Base-by-base conservation (phyloP, 2,888 invertebrate species). In the Prosopocoilus inquinatus region DNA sequence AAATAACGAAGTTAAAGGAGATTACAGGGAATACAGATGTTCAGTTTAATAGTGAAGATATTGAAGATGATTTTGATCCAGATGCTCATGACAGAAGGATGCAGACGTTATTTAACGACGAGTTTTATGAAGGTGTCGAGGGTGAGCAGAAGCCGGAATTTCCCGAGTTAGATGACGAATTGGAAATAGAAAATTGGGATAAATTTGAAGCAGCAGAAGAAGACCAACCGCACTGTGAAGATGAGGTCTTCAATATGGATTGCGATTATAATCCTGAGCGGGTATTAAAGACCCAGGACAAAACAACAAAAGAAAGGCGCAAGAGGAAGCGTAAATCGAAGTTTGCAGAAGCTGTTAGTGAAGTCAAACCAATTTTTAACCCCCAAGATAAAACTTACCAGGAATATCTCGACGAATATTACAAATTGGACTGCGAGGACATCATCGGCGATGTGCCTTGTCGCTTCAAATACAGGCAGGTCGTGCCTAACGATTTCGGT, bases 371-470 rank as follows among this genome's bases (percentile, higher is more conserved):
- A 0, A 81, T 84, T 50, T 96, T 90, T 76, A 84, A 96, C 75
- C 93, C 96, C 0, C 81, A 86, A 55, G 84, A 89, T 58, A 81
- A 81, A 68, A 88, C 88, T 0, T 96, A 93, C 75, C 85, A 88
- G 33, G 83, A 95, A 66, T 96, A 96, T 71, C 86, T 96, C 72
- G 94, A 97, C 68, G 96, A 97, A 75, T 97, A 96, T 75, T 97
- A 97, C 72, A 87, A 90, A 68, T 80, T 97, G 72, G 94, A 97
- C 75, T 98, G 91, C 74, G 98, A 98, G 72, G 98, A 99, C 75
- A 85, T 97, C 48, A 89, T 98, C 47, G 96, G 88, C 0, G 95
- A 96, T 71, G 75, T 90, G 64, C 94, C 94, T 0, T 96, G 95
- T 57, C 81, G 92, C 64, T 99, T 96, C 77, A 95, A 94, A 71